phyloP scores from a whole-genome alignment of 64 coral and sea anemone genomes.

The Porites australiensis region DNA sequence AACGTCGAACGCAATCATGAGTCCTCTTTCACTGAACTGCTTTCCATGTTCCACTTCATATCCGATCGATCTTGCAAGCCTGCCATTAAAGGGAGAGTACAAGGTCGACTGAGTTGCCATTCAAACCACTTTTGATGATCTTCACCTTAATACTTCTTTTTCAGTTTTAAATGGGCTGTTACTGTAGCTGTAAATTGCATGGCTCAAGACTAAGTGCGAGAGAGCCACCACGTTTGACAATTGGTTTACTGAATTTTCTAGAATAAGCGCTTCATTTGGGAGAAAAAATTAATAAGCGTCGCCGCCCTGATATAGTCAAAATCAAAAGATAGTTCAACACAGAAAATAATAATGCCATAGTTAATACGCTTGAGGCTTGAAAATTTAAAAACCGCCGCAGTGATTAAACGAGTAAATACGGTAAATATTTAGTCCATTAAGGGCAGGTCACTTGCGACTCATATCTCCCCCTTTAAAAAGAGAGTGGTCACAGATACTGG shows the following conservation, averaged over 20 bases:
- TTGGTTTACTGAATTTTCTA: background rate
- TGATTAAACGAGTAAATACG: background rate
- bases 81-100: too few relatives aligned
- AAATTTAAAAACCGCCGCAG: background rate
- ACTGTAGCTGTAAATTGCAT: background rate
- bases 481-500: background rate
- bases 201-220: background rate
- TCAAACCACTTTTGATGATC: background rate
- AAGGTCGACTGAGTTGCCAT: too few relatives aligned
- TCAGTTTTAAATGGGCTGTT: slow-evolving; percentile 15
- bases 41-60: too few relatives aligned
- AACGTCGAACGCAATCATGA: too few relatives aligned
- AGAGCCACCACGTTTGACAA: background rate
- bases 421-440: background rate
- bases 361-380: too few relatives aligned
- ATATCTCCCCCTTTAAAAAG: background rate
- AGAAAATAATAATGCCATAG: too few relatives aligned
- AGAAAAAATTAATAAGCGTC: too few relatives aligned
- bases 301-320: too few relatives aligned
- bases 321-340: too few relatives aligned
- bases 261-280: too few relatives aligned
- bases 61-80: too few relatives aligned
- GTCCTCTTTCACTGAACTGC: too few relatives aligned
- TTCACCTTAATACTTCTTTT: background rate
- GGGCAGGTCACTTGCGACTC: background rate